Base-by-base conservation (phyloP, 1,140 invertebrate species). In the Aphaenogaster rudis region DNA sequence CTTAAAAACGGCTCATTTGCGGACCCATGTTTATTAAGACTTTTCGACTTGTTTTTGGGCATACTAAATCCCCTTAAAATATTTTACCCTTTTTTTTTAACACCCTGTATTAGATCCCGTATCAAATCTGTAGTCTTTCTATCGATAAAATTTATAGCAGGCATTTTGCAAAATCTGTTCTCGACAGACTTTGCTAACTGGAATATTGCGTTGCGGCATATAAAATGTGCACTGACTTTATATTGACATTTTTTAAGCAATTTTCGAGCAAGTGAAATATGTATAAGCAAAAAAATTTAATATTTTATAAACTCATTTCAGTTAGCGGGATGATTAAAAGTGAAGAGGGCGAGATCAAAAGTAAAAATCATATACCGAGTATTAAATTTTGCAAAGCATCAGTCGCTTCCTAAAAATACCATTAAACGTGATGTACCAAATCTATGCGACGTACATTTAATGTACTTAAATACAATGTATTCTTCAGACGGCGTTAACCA, bases 221-320 rank as follows among this genome's bases (percentile, higher is more conserved):
- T 36, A 52, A 52, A 80, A 80, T 69, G 8, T 71, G 28, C 28
- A 28, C 28, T 33, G 6, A 17, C 48, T 72, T 33, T 48, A 50
- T 1, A 15, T 81, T 3, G 48, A 66, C 2, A 39, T 69, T 69
- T 54, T 13, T 39, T 1, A 52, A 33, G 3, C 39, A 48, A 80
- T 36, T 79, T 48, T 6, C 45, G 2, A 48, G 13, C 36, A 54
- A 80, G 42, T 17, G 3, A 71, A 71, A 71, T 45, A 61, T 77
- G n/a, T 69, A 39, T 69, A 11, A 77, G 39, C 42, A 11, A 39
- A 45, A 64, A 64, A 33, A 48, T 63, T 45, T 11, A 64, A 76
- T 33, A 61, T 50, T 50, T 13, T 36, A 13, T 50, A 39, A 66
- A 36, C 9, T 50, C 2, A 64, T 50, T 64, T 50, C 42, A 42